A percentile compares a stretch with the other conserved stretches of the same genome.
Evolutionary conservation across 2,113 vertebrate genomes (phyloP).

Genomic region (Myxocyprinus asiaticus): DNA sequence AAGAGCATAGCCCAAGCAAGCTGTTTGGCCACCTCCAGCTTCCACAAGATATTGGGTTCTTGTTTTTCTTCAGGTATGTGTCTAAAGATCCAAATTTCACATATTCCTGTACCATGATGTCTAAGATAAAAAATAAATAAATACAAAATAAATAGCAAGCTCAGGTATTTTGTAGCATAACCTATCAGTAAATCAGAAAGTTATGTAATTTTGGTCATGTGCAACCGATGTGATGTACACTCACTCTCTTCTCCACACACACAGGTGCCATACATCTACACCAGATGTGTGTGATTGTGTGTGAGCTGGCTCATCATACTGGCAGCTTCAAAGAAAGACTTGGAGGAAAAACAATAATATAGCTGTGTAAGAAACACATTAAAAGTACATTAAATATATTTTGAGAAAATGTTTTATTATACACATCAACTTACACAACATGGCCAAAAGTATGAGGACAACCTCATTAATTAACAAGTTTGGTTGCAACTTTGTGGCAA

Average conservation of each 20-base stretch:
- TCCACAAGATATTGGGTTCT: slow-evolving; percentile 88
- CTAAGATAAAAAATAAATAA: slow-evolving; percentile 70
- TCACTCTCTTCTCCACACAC: slow-evolving; percentile 97
- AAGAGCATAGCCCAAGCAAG: slow-evolving; percentile 97
- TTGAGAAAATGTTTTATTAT: too few relatives aligned
- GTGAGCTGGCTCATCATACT: slow-evolving; percentile 99
- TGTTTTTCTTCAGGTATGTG: slow-evolving; percentile 94
- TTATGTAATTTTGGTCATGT: too few relatives aligned
- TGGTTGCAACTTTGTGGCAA: too few relatives aligned
- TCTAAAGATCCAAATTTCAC: slow-evolving; percentile 96
- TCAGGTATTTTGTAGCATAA: background rate
- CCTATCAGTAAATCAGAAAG: too few relatives aligned
- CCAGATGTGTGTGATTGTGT: slow-evolving; percentile 91
- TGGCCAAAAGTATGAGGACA: too few relatives aligned
- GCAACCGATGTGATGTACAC: too few relatives aligned
- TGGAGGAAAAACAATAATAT: background rate
- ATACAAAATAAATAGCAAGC: too few relatives aligned
- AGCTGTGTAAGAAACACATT: background rate
- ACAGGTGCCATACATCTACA: slow-evolving; percentile 93
- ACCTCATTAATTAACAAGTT: too few relatives aligned
- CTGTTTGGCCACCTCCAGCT: slow-evolving; percentile 95
- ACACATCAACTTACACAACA: too few relatives aligned
- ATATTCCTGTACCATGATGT: slow-evolving; percentile 97
- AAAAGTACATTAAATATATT: too few relatives aligned
- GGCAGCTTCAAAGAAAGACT: slow-evolving; percentile 99